Conservation (phyloP, 2,797 vertebrate species). For the Austrolebias charrua region DNA sequence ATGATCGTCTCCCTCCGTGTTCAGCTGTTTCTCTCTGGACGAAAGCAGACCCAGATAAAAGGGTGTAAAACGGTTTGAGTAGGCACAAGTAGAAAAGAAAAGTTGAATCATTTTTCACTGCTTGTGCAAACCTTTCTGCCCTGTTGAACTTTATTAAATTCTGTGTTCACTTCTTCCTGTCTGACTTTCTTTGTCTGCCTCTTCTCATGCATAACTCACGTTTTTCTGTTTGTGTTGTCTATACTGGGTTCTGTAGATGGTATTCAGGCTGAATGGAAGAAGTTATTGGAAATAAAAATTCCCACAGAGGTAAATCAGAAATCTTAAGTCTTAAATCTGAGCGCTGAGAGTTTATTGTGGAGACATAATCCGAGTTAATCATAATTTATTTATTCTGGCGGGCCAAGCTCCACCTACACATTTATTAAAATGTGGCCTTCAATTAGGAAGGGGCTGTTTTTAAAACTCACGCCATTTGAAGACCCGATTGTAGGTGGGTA, state of each 20-base stretch:
- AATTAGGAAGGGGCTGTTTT: no score
- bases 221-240: constrained; percentile 16
- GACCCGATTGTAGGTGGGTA: no score
- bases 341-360: constrained; percentile 3
- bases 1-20: constrained; percentile 65
- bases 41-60: constrained; percentile 76
- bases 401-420: constrained; percentile 1
- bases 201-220: constrained; percentile 69
- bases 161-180: constrained; percentile 73
- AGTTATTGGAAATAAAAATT: constrained; percentile 48
- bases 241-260: constrained; percentile 40
- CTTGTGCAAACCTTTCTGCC: constrained; percentile 80
- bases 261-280: constrained; percentile 59
- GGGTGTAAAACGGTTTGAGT: constrained; percentile 80
- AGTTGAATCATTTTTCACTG: constrained; percentile 72
- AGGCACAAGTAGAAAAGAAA: constrained; percentile 73
- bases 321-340: background rate
- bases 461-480: background rate
- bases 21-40: constrained; percentile 66
- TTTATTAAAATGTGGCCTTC: background rate
- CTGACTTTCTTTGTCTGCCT: constrained; percentile 71
- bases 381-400: constrained; percentile 3
- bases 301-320: constrained; percentile 39
- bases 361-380: constrained; percentile 14
- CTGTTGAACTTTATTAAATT: constrained; percentile 86